Base-by-base conservation (phyloP, 2,888 invertebrate species). In the Ophion costatus region DNA sequence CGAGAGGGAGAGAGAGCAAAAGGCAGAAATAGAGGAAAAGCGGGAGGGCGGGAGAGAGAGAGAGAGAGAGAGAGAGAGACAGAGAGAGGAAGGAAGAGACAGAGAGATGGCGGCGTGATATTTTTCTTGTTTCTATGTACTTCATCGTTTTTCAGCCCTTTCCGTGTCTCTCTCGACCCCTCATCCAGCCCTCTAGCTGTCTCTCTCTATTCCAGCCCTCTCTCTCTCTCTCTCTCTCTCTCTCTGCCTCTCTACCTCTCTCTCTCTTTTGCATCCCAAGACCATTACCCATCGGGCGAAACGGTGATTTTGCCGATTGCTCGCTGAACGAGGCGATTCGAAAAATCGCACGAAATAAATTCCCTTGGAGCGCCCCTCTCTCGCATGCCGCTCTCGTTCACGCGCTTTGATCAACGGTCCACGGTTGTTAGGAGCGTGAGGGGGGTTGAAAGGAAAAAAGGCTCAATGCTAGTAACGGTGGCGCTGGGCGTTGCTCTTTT, bases 251-350 rank as follows among this genome's bases (percentile, higher is more conserved):
- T 45, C 20, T 56, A 11, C 45, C 66, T 38, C 66, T 57, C 42
- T 45, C 80, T 33, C 56, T 22, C 57, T 51, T 66, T 29, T 42
- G n/a, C n/a, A 4, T 45, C 73, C 78, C 59, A 29, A 82, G 85
- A 74, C 85, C 85, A 85, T 85, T 85, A 83, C 69, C 80, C 75
- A 85, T 85, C 75, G 85, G 77, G 77, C 42, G 66, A 82, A 87
- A 86, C 83, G 85, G 84, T 86, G 85, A 88, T 88, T 87, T 82
- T 84, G 75, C 83, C 86, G 84, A 87, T 87, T 85, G 88, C 84
- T 83, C 78, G 74, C 75, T 86, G 79, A 79, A 85, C 86, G 86
- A 86, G 84, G 73, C 87, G 83, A 85, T 87, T 86, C 81, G 80
- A 51, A 85, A 86, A 85, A 87, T 86, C 81, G 84, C 79, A 83